These are phyloP conservation scores for Climacteris rufus DNA, from an alignment of 2,113 vertebrate genomes.

Conservation along the genomic window DNA sequence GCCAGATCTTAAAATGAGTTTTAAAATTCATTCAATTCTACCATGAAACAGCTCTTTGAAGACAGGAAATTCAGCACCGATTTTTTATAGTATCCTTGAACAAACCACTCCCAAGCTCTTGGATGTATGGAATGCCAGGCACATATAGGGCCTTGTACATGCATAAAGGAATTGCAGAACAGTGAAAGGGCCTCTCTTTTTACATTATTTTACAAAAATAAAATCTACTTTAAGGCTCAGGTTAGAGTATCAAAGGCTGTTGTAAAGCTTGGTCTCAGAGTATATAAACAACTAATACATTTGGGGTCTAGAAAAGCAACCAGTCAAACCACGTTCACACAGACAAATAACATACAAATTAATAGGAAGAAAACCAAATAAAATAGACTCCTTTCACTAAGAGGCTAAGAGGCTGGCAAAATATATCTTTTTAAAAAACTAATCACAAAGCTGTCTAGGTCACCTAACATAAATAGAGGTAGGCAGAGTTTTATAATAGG, in stretches of 20 bases:
- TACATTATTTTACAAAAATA: neutral
- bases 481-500: neutral
- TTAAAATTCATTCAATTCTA: slow-evolving; percentile 22
- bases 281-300: neutral
- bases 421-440: neutral
- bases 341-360: neutral
- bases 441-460: neutral
- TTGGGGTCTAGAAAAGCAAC: neutral
- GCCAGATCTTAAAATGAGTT: slow-evolving; percentile 31
- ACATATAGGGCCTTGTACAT: neutral
- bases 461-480: neutral
- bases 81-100: neutral
- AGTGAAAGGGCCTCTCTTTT: neutral
- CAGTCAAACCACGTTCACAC: neutral
- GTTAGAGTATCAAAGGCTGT: neutral
- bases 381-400: neutral
- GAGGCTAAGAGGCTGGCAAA: neutral
- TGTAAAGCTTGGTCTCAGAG: neutral
- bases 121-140: neutral
- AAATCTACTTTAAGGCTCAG: neutral
- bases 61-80: neutral
- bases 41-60: neutral
- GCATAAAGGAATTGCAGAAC: neutral
- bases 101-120: neutral
- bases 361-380: neutral